Percentiles rank a stretch among this genome's conserved stretches.
These are phyloP conservation scores for Hypothenemus hampei DNA, from an alignment of 1,140 invertebrate species.

Conservation along the genomic window DNA sequence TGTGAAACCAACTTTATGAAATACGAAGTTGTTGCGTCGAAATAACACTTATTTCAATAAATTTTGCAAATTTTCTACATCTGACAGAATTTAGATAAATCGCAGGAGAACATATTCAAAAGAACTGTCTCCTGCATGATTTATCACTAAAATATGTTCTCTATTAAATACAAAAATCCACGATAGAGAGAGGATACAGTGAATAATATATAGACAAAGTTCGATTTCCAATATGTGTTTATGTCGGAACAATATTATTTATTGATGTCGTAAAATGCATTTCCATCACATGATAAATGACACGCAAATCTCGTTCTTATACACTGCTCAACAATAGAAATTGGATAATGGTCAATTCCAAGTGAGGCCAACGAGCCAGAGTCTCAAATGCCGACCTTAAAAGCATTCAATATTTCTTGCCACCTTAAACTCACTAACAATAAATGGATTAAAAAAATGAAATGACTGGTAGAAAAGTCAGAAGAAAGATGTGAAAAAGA, in stretches of 20 bases:
- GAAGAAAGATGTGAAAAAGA: neutral
- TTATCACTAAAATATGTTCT: slow-evolving; percentile 6
- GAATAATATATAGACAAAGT: slow-evolving; percentile 13
- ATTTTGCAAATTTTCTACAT: too few species aligned
- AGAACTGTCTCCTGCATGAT: too few species aligned
- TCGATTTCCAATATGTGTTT: slow-evolving; percentile 12
- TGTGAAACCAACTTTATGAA: too few species aligned
- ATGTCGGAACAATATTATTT: slow-evolving; percentile 15
- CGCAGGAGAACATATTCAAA: too few species aligned
- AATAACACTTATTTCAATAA: too few species aligned
- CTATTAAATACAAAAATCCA: slow-evolving; percentile 12
- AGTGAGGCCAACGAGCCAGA: neutral
- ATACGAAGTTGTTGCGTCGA: too few species aligned
- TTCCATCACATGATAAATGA: slow-evolving; percentile 16
- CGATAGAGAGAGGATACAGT: slow-evolving; percentile 5
- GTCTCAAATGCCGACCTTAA: neutral
- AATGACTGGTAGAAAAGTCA: neutral
- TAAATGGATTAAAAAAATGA: neutral
- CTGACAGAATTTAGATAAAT: too few species aligned
- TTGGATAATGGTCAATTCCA: neutral
- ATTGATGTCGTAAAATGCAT: slow-evolving; percentile 15
- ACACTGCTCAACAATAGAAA: neutral
- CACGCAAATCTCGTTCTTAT: slow-evolving; percentile 8
- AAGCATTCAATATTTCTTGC: neutral
- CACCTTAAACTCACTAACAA: neutral